Conservation (phyloP, 2,113 vertebrate species). For the Hippocampus abdominalis region DNA sequence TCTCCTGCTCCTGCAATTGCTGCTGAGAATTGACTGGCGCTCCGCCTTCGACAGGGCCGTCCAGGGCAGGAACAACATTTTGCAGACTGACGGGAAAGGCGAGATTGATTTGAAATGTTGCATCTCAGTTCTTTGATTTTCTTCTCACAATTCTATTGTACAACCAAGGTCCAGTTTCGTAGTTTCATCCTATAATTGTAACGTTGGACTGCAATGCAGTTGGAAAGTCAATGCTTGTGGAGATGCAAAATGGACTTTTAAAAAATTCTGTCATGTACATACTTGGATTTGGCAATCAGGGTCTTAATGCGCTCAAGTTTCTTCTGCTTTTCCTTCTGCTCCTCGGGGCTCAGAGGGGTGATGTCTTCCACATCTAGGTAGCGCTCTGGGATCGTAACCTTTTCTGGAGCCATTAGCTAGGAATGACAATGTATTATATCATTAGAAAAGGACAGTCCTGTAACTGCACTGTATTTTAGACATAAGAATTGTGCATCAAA, state of each 20-base stretch:
- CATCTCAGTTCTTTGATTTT: background rate
- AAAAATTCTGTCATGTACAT: conserved; percentile 14
- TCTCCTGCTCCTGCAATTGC: conserved; percentile 94
- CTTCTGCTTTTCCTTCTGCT: conserved; percentile 91
- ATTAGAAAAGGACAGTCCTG: background rate
- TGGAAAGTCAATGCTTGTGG: too few relatives aligned
- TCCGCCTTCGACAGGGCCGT: conserved; percentile 78
- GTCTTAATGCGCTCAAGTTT: conserved; percentile 96
- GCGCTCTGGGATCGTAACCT: conserved; percentile 86
- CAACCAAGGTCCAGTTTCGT: background rate
- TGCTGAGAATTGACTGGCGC: conserved; percentile 77
- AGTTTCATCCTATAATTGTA: background rate
- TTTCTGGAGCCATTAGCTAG: conserved; percentile 83
- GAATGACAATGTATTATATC: background rate
- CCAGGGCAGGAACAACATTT: conserved; percentile 85
- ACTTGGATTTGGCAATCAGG: conserved; percentile 97
- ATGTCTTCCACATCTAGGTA: conserved; percentile 83
- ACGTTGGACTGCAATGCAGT: too few relatives aligned
- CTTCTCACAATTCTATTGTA: background rate
- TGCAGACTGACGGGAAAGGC: conserved; percentile 79
- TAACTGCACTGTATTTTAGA: background rate
- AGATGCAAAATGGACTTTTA: background rate
- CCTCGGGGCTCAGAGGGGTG: conserved; percentile 84
- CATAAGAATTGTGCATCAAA: background rate
- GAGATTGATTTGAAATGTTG: background rate